Base-by-base conservation (phyloP, 2,113 vertebrate genomes). In the Motacilla tschutschensis region DNA sequence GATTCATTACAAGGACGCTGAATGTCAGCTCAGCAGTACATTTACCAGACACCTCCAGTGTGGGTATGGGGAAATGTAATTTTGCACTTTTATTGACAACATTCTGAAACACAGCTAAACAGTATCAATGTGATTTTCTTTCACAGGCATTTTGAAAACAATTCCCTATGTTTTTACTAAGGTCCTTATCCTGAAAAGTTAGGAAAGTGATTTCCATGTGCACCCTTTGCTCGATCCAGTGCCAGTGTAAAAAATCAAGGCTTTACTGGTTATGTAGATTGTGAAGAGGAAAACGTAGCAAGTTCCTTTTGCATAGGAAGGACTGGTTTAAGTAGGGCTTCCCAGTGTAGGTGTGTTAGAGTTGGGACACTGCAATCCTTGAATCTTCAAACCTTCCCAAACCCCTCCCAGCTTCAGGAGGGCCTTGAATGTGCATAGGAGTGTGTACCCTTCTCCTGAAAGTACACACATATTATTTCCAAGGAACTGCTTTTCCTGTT, bases 11-110 rank as follows among this genome's bases (percentile, higher is more conserved):
- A 84, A 72, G 75, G 58, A 86, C 79, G 41, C 41, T 19, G 84
- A 81, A 75, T 86, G 81, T 90, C 90, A 90, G 41, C 83, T 92
- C 62, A 50, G 78, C 16, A 69, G 35, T 70, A 50, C 51, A 17
- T 82, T 85, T 26, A 62, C 72, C 72, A 58, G 36, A 22, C 50
- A 79, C 12, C 41, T 41, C 65, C 58, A 53, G 41, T 7, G 35
- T 65, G 63, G 67, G 71, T 58, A 43, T 4, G 3, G 29, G 35
- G 62, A 91, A 70, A 58, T 72, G 54, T 59, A 44, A 60, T 66
- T 87, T 60, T 87, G 44, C 38, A 24, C 35, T 67, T 85, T 25
- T 62, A 58, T 35, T 78, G 79, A 62, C 73, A 67, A 25, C 18
- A n/a, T 83, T 85, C 50, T 87, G 69, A 80, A 87, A 67, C 35